Evolutionary conservation across 2,888 invertebrate species (phyloP).

Genomic region (Helleia helle): DNA sequence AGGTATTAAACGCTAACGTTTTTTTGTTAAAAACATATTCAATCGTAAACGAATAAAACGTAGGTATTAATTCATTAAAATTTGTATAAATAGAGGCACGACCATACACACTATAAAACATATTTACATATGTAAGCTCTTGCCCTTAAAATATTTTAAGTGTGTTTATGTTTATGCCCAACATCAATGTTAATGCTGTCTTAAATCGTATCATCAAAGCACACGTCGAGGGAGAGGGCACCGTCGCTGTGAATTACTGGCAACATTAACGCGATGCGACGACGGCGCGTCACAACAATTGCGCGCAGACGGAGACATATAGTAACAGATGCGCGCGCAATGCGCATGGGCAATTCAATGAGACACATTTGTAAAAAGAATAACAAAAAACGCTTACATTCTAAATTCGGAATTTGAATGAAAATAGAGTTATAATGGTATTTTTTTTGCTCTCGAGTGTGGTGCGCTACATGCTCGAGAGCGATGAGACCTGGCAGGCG

Average conservation of each 20-base stretch:
- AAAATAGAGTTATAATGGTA: slow-evolving; percentile 20
- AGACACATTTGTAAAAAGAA: slow-evolving; percentile 15
- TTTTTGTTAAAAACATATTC: no score
- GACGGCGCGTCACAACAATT: slow-evolving; percentile 19
- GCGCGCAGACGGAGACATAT: slow-evolving; percentile 20
- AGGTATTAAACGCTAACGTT: no score
- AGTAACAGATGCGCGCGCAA: slow-evolving; percentile 30
- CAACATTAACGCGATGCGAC: slow-evolving; percentile 30
- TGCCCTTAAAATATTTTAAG: neutral
- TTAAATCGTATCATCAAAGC: slow-evolving; percentile 30
- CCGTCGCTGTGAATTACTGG: slow-evolving; percentile 36
- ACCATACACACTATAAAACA: no score
- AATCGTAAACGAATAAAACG: no score
- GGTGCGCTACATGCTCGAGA: no score
- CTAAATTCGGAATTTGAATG: slow-evolving; percentile 8
- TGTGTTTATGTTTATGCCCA: slow-evolving; percentile 2
- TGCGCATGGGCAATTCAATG: slow-evolving; percentile 17
- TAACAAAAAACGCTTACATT: neutral
- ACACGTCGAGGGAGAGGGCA: slow-evolving; percentile 17
- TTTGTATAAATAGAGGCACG: no score
- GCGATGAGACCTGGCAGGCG: no score
- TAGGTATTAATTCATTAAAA: no score
- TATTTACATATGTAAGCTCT: neutral
- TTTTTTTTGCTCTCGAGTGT: no score
- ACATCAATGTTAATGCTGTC: slow-evolving; percentile 15